Evolutionary conservation across 2,797 vertebrate genomes (phyloP), one percentile per base, ranked within the genome.

Genomic region (Sebastes jordani): DNA sequence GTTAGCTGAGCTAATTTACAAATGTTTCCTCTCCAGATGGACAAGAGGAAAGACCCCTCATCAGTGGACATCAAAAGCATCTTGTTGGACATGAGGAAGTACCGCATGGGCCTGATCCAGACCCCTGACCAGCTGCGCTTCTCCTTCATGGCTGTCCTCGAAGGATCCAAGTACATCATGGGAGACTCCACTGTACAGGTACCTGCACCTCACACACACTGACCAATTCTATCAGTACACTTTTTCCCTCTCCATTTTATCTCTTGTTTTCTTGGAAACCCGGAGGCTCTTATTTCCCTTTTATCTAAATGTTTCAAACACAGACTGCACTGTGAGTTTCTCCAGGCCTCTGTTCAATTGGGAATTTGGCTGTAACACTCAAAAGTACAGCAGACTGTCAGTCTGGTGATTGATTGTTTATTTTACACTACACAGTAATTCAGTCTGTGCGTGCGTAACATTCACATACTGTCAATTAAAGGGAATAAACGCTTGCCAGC

Each of bases 51-150:
- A 96, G 97, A 98, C 80, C 96, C 96, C 1, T 97, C 96, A 9
- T 97, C 96, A 0, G 97, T 99, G 77, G 97, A 99, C 49, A 97
- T 99, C 22, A 98, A 97, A 83, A 96, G 95, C 82, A 97, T 99
- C 76, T 95, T 99, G 11, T 88, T 99, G 69, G 97, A 99, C 70
- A 99, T 99, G 98, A 96, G 98, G 81, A 98, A 96, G 62, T 98
- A 96, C 84, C 95, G 98, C 38, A 99, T 99, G 98, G 98, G 98
- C 0, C 97, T 99, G 54, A 99, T 99, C 88, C 98, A 99, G 94
- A 99, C 98, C 0, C 97, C 97, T 0, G 98, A 99, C 84, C 98
- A 99, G 94, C 96, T 99, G 55, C 97, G 98, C 1, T 99, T 99
- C 93, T 99, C 98, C 63, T 99, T 98, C 93, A 82, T 99, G 72